These are phyloP conservation scores for Candoia aspera DNA, from an alignment of 2,113 vertebrate genomes.

Conservation along the genomic window DNA sequence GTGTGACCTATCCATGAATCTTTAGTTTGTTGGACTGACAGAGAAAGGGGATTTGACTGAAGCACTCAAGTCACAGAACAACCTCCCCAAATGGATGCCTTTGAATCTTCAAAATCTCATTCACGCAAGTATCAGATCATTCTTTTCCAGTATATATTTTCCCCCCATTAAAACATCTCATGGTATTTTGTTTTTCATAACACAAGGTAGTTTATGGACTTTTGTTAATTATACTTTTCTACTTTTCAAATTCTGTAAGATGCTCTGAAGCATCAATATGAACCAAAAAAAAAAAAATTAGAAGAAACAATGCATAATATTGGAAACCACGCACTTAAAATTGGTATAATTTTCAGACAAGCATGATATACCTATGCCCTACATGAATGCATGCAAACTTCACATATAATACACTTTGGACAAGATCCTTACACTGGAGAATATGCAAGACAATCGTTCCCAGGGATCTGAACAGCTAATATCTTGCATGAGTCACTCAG, in stretches of 20 bases:
- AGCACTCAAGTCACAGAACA: neutral
- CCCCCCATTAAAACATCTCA: neutral
- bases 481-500: constrained; percentile 5
- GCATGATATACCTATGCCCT: neutral
- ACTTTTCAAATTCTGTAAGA: neutral
- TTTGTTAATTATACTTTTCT: neutral
- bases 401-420: neutral
- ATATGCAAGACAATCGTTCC: neutral
- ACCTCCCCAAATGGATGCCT: neutral
- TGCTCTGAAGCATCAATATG: neutral
- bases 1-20: neutral
- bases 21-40: neutral
- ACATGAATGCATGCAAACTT: neutral
- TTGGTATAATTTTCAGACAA: neutral
- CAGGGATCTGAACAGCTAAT: neutral
- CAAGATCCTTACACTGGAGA: neutral
- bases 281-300: neutral
- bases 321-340: neutral
- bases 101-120: neutral
- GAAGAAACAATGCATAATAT: neutral
- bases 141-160: neutral
- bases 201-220: neutral
- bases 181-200: neutral
- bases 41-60: neutral
- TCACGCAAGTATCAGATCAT: neutral